A percentile compares a stretch with the other conserved stretches of the same genome.
These are phyloP conservation scores for Brachypalpus laphriformis DNA, from an alignment of 2,888 invertebrate species.

Conservation along the genomic window DNA sequence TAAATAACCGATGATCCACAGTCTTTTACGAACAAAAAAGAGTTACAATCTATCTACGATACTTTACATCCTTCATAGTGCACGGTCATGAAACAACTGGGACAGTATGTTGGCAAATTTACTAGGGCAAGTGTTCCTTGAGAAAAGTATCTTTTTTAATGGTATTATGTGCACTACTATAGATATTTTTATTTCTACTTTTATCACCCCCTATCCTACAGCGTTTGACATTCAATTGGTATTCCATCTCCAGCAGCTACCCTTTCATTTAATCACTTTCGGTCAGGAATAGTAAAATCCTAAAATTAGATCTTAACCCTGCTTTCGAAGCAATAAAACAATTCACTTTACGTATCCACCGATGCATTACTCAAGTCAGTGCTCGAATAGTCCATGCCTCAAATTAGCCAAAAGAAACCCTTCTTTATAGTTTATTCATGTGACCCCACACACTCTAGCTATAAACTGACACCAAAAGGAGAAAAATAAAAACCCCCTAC, in stretches of 20 bases:
- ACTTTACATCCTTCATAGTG: not conserved
- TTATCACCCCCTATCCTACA: not conserved
- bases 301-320: slow-evolving; percentile 14
- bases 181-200: too few species aligned
- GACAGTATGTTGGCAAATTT: not conserved
- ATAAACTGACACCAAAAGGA: slow-evolving; percentile 11
- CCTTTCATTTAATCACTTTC: too few species aligned
- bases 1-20: not conserved
- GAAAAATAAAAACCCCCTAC: not conserved
- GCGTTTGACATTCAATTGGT: not conserved
- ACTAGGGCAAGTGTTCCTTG: not conserved
- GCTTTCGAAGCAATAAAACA: slow-evolving; percentile 17
- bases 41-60: not conserved
- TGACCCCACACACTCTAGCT: not conserved
- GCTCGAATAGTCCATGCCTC: slow-evolving; percentile 7
- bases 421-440: slow-evolving; percentile 59
- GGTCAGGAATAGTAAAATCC: not conserved
- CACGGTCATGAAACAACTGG: not conserved
- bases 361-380: slow-evolving; percentile 30
- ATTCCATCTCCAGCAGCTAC: not conserved
- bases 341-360: slow-evolving; percentile 36
- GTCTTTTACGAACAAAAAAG: not conserved
- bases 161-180: too few species aligned
- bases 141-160: too few species aligned
- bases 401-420: slow-evolving; percentile 40